Conservation (phyloP, 2,797 vertebrate species). For the Hoplostethus mediterraneus region DNA sequence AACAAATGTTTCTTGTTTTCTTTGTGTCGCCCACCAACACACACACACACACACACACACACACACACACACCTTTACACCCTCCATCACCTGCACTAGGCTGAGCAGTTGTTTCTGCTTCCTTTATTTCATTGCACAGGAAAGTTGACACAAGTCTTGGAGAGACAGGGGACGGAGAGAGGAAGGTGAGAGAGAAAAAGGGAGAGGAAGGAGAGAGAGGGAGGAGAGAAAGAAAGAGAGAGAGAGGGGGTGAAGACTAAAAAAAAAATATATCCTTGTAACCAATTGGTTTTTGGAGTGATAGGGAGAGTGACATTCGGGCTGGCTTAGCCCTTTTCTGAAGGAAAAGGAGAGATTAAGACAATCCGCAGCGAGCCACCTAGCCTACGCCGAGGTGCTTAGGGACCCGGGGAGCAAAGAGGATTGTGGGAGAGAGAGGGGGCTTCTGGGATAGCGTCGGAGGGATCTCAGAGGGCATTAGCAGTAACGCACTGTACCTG, state of each 20-base stretch:
- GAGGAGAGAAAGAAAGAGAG: background rate
- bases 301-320: slow-evolving; percentile 84
- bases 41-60: slow-evolving; percentile 5
- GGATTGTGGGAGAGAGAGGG: slow-evolving; percentile 82
- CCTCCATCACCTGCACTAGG: background rate
- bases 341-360: slow-evolving; percentile 84
- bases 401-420: slow-evolving; percentile 87
- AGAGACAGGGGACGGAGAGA: slow-evolving; percentile 8
- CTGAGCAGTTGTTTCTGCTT: background rate
- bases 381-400: slow-evolving; percentile 85
- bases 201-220: background rate
- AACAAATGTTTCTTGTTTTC: too few species aligned
- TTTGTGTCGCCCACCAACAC: background rate
- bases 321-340: slow-evolving; percentile 83
- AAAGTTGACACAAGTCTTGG: background rate
- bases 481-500: slow-evolving; percentile 71
- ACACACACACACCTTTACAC: background rate
- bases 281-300: slow-evolving; percentile 82
- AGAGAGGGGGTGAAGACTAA: slow-evolving; percentile 21
- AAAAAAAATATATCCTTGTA: slow-evolving; percentile 78
- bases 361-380: slow-evolving; percentile 85
- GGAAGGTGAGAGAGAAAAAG: slow-evolving; percentile 38
- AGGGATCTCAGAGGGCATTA: slow-evolving; percentile 77
- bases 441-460: slow-evolving; percentile 64
- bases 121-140: background rate